phyloP scores from a whole-genome alignment of 2,113 vertebrate species.

The Piprites chloris region DNA sequence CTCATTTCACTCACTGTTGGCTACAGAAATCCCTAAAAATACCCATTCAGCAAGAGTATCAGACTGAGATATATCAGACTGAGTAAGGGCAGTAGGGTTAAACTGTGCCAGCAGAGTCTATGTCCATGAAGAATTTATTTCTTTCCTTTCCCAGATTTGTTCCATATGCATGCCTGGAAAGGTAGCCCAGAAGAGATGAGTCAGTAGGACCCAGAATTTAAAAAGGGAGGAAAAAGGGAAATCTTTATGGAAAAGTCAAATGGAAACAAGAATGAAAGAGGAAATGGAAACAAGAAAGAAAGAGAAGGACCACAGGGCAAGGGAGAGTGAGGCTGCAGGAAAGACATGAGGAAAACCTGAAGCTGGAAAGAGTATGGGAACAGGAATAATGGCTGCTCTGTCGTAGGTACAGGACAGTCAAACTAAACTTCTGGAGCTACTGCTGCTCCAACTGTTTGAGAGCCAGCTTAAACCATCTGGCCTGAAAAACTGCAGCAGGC shows the following conservation, averaged over 20 bases:
- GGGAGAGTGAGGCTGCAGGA: background rate
- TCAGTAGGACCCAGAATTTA: background rate
- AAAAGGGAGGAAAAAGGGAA: background rate
- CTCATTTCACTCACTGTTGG: background rate
- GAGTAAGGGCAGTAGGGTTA: background rate
- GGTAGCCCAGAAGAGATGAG: background rate
- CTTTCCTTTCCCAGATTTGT: background rate
- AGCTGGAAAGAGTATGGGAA: background rate
- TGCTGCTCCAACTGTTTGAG: background rate
- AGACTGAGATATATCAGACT: too few relatives aligned
- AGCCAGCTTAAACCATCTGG: background rate
- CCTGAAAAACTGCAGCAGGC: background rate
- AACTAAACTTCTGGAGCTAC: background rate
- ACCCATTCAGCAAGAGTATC: background rate
- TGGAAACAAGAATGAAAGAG: background rate
- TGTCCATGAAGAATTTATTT: rapidly evolving
- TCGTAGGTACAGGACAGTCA: background rate
- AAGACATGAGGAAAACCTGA: background rate
- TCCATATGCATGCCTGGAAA: background rate
- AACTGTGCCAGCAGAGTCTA: background rate
- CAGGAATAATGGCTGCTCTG: background rate
- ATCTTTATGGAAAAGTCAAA: background rate
- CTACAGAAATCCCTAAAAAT: background rate
- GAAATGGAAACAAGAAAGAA: background rate
- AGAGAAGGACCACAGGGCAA: background rate